Evolutionary conservation across 2,797 vertebrate genomes (phyloP), one percentile per base, ranked within the genome.

Genomic region (Thunnus albacares): DNA sequence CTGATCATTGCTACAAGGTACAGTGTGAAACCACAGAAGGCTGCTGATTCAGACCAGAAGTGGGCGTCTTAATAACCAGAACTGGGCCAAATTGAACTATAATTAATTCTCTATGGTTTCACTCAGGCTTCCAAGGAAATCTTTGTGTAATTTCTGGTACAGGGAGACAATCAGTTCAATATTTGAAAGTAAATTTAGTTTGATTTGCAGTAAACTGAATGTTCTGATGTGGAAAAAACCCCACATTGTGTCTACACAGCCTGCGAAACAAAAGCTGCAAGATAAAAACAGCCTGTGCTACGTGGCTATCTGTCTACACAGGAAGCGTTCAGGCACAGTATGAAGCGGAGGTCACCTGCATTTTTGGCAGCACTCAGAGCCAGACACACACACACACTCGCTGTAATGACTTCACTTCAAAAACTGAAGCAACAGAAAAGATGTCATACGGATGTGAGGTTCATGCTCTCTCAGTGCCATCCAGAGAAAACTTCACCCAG

Each of bases 21-120:
- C 52, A 61, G 68, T 9, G 15, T 66, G 69, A 66, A 61, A 56
- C 73, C 49, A 45, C 58, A 66, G 47, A 18, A 3, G 41, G 24
- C 43, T 45, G 52, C 33, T 43, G 57, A 67, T 51, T 10, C 4
- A 26, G 52, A 35, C 52, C 30, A 35, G 24, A 24, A 1, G 53
- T 33, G 41, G 53, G 56, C 1, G 14, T 4, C 28, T 6, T 2
- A 41, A 22, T 13, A 41, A 64, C 24, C 5, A 11, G 59, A 55
- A 28, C 58, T 30, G 20, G 2, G 24, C 9, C 24, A 9, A 57
- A 63, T 20, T 8, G 57, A 62, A 8, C 10, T 13, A 1, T 24
- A n/a, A 38, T 35, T 18, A 5, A 45, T 28, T 58, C 12, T 22
- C 22, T 2, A 1, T 1, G 11, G 11, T 30, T 51, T 57, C 57